These are phyloP conservation scores for Danaus melanippus DNA, from an alignment of 1,140 invertebrate genomes.

Conservation along the genomic window DNA sequence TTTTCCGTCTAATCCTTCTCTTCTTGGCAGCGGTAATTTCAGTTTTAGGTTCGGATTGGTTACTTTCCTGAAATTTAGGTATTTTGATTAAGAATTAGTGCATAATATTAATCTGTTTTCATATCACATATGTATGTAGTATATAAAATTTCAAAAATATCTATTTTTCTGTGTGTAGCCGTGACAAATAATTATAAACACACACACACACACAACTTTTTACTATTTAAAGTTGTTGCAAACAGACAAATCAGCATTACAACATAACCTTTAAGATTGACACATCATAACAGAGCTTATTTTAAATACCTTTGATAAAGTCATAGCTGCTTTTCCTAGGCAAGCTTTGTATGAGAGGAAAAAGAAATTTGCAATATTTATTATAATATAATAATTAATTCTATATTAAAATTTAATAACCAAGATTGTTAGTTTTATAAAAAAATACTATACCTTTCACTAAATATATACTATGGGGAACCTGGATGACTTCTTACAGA, in stretches of 20 bases:
- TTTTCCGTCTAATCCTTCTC: conserved; percentile 36
- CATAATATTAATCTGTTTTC: too few relatives aligned
- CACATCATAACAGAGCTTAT: conserved; percentile 23
- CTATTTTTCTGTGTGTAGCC: too few relatives aligned
- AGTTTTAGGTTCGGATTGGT: conserved; percentile 8
- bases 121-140: too few relatives aligned
- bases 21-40: conserved; percentile 27
- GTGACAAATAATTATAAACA: too few relatives aligned
- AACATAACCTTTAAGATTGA: conserved; percentile 24
- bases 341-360: conserved; percentile 38
- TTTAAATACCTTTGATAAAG: conserved; percentile 39
- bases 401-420: too few relatives aligned
- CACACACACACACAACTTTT: too few relatives aligned
- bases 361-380: conserved; percentile 3
- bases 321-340: conserved; percentile 51
- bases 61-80: conserved; percentile 16
- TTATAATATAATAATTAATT: neutral
- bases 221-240: too few relatives aligned
- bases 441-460: neutral
- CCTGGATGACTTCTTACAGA: too few relatives aligned
- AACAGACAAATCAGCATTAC: neutral
- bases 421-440: too few relatives aligned
- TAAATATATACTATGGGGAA: neutral
- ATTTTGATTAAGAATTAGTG: too few relatives aligned
- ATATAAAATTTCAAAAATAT: too few relatives aligned